phyloP scores from a whole-genome alignment of 2,888 invertebrate species.

The Synergus laeviventris region DNA sequence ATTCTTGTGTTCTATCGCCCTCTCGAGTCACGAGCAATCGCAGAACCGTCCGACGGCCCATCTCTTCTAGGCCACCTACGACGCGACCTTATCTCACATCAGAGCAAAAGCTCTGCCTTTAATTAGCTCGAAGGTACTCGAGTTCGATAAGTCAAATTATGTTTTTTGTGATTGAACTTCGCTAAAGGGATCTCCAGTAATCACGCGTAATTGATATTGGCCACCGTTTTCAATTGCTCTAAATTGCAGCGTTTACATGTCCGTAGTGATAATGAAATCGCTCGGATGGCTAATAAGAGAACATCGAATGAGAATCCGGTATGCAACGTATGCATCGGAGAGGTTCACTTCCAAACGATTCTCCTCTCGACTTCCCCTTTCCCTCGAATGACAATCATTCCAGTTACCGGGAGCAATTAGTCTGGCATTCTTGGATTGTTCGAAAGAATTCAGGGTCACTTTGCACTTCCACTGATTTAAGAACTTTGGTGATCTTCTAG shows the following conservation, averaged over 20 bases:
- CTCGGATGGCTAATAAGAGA: constrained; percentile 47
- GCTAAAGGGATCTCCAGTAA: neutral
- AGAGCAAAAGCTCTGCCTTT: constrained; percentile 22
- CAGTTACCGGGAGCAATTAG: constrained; percentile 60
- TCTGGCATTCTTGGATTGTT: constrained; percentile 57
- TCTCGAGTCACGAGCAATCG: constrained; percentile 40
- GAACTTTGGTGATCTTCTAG: neutral
- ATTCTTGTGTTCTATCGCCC: constrained; percentile 2
- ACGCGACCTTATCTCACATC: constrained; percentile 34
- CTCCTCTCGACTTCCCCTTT: constrained; percentile 51
- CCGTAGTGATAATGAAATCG: constrained; percentile 43
- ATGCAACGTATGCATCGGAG: constrained; percentile 54
- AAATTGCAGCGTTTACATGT: constrained; percentile 42
- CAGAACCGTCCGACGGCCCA: constrained; percentile 21
- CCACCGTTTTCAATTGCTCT: constrained; percentile 27
- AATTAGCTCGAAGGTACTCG: constrained; percentile 14
- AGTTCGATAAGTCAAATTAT: constrained; percentile 24
- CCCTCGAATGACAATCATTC: constrained; percentile 61
- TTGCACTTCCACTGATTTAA: neutral
- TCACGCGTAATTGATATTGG: constrained; percentile 28
- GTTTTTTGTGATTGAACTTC: neutral
- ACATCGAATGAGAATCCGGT: constrained; percentile 50
- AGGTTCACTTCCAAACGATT: constrained; percentile 53
- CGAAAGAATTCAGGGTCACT: constrained; percentile 46
- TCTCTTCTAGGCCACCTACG: constrained; percentile 33